phyloP scores from a whole-genome alignment of 2,113 vertebrate genomes.

The Leptobrachium ailaonicum region DNA sequence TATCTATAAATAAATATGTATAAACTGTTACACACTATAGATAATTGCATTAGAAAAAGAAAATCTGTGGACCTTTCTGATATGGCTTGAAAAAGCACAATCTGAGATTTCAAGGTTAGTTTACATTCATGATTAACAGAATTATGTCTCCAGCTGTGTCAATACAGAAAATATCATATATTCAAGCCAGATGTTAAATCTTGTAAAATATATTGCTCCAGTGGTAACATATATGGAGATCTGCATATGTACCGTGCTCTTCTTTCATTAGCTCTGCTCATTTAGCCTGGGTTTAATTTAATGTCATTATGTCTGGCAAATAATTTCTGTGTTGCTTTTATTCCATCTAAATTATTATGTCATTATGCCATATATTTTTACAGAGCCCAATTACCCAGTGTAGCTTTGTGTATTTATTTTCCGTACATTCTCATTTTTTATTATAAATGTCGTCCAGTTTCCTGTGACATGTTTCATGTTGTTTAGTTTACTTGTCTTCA shows the following conservation, averaged over 20 bases:
- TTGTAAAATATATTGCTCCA: not conserved
- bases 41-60: too few species aligned
- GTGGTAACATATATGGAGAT: not conserved
- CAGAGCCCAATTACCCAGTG: not conserved
- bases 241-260: not conserved
- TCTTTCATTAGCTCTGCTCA: not conserved
- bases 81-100: not conserved
- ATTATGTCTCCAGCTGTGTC: conserved; percentile 16
- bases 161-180: conserved; percentile 1
- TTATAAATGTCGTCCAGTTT: not conserved
- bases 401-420: not conserved
- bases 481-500: conserved; percentile 9
- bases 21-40: too few species aligned
- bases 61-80: not conserved
- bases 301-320: not conserved
- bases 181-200: conserved; percentile 14
- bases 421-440: not conserved
- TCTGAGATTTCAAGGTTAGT: conserved; percentile 7
- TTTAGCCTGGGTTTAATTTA: not conserved
- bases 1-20: too few species aligned
- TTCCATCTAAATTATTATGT: not conserved
- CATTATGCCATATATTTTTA: not conserved
- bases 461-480: conserved; percentile 16
- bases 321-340: not conserved
- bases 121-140: conserved; percentile 1